A percentile compares a stretch with the other conserved stretches of the same genome.
Conservation (phyloP, 2,797 vertebrate genomes). For the Synaphobranchus kaupii region DNA sequence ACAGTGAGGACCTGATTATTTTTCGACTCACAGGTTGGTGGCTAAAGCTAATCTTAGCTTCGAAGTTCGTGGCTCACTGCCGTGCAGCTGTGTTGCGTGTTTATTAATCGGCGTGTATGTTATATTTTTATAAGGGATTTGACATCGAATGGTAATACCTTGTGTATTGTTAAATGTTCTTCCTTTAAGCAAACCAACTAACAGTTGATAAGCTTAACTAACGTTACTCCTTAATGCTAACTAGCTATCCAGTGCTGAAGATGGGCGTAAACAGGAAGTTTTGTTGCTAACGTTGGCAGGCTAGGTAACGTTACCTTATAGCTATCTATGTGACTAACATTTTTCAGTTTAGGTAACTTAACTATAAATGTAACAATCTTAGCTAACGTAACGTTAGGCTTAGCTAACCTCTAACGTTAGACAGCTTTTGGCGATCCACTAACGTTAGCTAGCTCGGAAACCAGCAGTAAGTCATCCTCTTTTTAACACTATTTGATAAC, state of each 20-base stretch:
- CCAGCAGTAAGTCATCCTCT: background rate
- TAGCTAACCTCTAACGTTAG: background rate
- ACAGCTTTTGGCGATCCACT: background rate
- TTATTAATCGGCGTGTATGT: background rate
- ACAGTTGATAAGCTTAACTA: background rate
- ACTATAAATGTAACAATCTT: too few species aligned
- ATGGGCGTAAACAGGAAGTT: background rate
- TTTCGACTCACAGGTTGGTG: background rate
- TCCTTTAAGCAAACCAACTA: background rate
- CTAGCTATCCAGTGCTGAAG: background rate
- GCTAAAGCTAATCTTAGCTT: conserved; percentile 3
- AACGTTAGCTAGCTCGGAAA: background rate
- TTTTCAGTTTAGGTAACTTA: too few species aligned
- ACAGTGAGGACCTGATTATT: conserved; percentile 1
- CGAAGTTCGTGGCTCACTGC: background rate
- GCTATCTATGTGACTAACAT: too few species aligned
- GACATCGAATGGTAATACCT: background rate
- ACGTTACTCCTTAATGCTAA: background rate
- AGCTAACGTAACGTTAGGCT: background rate
- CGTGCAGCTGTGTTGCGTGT: background rate
- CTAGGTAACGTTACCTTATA: background rate
- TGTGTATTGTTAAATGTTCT: background rate
- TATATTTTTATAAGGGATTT: background rate
- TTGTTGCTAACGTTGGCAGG: background rate
- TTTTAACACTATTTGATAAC: background rate